Base-by-base conservation (phyloP, 2,797 vertebrate genomes). In the Schizopygopsis pylzovi region DNA sequence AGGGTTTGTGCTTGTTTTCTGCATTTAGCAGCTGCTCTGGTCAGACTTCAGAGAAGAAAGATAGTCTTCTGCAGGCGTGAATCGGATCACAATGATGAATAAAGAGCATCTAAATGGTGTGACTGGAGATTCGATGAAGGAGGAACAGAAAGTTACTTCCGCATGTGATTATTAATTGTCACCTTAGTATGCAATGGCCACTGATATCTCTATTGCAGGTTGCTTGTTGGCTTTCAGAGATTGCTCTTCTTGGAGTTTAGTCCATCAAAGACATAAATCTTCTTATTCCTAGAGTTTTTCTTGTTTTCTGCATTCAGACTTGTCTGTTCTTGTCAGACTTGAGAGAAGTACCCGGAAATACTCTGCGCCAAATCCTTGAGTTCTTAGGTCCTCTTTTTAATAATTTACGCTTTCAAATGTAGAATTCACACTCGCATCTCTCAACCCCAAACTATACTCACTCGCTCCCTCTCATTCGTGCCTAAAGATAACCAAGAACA, bases 121-220 rank as follows among this genome's bases (percentile, higher is more conserved):
- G 54, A 56, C 54, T 56, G 54, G 20, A 56, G 20, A 77, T 90
- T 93, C 91, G 92, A 93, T 91, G 91, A 91, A 90, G 90, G 86
- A 76, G n/a, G 91, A 91, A 92, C 92, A 93, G 90, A 84, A 87
- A 93, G 92, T 93, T 91, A 93, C 92, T 92, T 90, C 87, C 3
- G 49, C 13, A 85, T 90, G 89, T 86, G 92, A 92, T 93, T 91
- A 92, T 90, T 54, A 52, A 54, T 54, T 9, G 28, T 41, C 25
- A 83, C 28, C 28, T 12, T 15, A 10, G 52, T 61, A 33, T 12
- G 49, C 9, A 39, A 12, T 8, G 85, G 73, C 86, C 87, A 92
- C 92, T 87, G 91, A 90, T 92, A 90, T 90, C 91, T 67, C 15
- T 49, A 41, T 43, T 56, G 11, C 7, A 52, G 4, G 25, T 7